phyloP scores from a whole-genome alignment of 2,888 invertebrate genomes.

The Pardosa pseudoannulata region DNA sequence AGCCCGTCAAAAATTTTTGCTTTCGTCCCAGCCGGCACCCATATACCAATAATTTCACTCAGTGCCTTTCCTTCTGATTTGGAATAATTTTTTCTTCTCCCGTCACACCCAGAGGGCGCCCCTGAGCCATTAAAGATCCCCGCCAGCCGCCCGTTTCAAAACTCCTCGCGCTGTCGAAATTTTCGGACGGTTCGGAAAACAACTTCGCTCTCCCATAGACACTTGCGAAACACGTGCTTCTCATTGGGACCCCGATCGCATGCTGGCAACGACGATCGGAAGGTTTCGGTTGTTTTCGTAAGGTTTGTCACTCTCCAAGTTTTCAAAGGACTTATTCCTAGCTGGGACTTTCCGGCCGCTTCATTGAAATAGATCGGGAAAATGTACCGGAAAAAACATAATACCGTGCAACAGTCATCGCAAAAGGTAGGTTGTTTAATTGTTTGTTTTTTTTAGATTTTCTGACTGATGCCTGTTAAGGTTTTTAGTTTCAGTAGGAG shows the following conservation, averaged over 20 bases:
- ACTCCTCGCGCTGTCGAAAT: neutral
- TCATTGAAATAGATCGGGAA: neutral
- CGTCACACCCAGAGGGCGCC: neutral
- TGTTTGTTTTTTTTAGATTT: too few species aligned
- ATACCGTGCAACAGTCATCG: neutral
- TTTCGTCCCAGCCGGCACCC: too few species aligned
- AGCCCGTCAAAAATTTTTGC: too few species aligned
- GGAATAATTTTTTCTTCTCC: too few species aligned
- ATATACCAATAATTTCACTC: too few species aligned
- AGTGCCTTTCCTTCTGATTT: too few species aligned
- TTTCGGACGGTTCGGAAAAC: neutral
- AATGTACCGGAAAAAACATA: neutral
- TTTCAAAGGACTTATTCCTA: too few species aligned
- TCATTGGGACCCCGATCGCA: neutral
- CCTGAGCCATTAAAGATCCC: neutral
- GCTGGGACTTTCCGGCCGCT: too few species aligned
- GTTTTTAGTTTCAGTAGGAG: too few species aligned
- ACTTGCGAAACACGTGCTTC: neutral
- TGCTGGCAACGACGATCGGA: neutral
- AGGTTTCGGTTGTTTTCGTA: neutral
- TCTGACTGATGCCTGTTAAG: too few species aligned
- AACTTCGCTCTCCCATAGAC: neutral
- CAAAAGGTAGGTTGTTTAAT: neutral
- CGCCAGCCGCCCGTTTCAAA: constrained; percentile 8
- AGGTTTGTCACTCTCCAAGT: neutral